A percentile compares a stretch with the other conserved stretches of the same genome.
Evolutionary conservation across 1,140 invertebrate species (phyloP).

Genomic region (Campoletis sonorensis): DNA sequence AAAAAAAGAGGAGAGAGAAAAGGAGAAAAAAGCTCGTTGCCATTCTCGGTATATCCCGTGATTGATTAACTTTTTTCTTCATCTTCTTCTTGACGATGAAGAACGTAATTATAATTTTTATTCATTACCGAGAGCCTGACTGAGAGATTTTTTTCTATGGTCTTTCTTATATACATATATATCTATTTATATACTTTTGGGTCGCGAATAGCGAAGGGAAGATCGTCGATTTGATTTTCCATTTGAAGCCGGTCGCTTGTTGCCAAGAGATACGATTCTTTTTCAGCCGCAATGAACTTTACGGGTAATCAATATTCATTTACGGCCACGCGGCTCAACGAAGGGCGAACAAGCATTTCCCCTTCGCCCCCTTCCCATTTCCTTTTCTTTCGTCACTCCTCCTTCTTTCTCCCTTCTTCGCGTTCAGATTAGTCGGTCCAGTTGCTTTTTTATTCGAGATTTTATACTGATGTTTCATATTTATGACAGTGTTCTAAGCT

Average conservation of each 20-base stretch:
- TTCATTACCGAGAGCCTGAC: conserved; percentile 68
- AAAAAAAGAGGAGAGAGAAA: conserved; percentile 38
- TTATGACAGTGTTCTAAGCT: too few species aligned
- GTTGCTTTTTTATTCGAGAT: too few species aligned
- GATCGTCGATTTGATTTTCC: conserved; percentile 68
- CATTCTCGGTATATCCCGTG: conserved; percentile 60
- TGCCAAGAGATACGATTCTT: conserved; percentile 76
- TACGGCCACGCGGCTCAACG: conserved; percentile 45
- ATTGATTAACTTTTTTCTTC: conserved; percentile 77
- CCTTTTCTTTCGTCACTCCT: too few species aligned
- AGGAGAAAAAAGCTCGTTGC: conserved; percentile 46
- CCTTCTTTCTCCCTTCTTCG: too few species aligned
- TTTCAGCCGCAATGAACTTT: conserved; percentile 51
- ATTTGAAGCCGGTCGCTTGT: conserved; percentile 73
- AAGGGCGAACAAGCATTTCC: conserved; percentile 42
- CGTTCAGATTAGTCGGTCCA: too few species aligned
- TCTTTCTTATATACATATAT: not conserved
- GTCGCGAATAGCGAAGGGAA: conserved; percentile 30
- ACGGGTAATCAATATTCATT: conserved; percentile 72
- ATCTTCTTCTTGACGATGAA: conserved; percentile 56
- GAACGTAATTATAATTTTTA: conserved; percentile 78
- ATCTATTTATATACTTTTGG: not conserved
- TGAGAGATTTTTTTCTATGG: not conserved
- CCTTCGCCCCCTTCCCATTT: too few species aligned
- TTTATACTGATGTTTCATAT: too few species aligned